Base-by-base conservation (phyloP, 2,113 vertebrate genomes). In the Fregetta grallaria region DNA sequence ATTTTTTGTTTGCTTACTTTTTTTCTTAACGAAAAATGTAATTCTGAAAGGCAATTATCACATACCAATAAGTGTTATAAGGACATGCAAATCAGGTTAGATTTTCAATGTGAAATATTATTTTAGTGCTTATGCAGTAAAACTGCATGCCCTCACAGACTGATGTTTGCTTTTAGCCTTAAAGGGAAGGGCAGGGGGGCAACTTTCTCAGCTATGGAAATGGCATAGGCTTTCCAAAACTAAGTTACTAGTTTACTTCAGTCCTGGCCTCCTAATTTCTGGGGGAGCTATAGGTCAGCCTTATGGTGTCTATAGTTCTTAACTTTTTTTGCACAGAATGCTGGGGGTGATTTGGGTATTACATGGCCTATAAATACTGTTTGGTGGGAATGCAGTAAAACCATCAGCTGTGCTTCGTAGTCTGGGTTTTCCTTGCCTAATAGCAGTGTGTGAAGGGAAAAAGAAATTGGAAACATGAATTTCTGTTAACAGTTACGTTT, bases 11-110 rank as follows among this genome's bases (percentile, higher is more conserved):
- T 53, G 21, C 32, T 22, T 72, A 19, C 10, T 78, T 45, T 70
- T 86, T 22, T 89, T 58, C 25, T 50, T 58, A 8, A 62, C 11
- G 21, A 58, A 84, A 90, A 14, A 4, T 2, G 1, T 34, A 25
- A 15, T 85, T 84, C 59, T 52, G 42, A 58, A 63, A n/a, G 36
- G 18, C 15, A 34, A 1, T 59, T 61, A 21, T n/a, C 9, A 20
- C 9, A 12, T 61, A 42, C 58, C 0, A 0, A 0, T 7, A 14
- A 3, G 1, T 58, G 86, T 91, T 61, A 9, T 50, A 40, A 53
- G 7, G 30, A 6, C 7, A 17, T 34, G 13, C 3, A 53, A 58
- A 84, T 56, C 6, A 16, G 42, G 19, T 63, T 40, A 45, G 17
- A 32, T 78, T 94, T 86, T 68, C 58, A 20, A 2, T 47, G 42